Conservation (phyloP, 2,113 vertebrate genomes). For the Ceyx margarethae region DNA sequence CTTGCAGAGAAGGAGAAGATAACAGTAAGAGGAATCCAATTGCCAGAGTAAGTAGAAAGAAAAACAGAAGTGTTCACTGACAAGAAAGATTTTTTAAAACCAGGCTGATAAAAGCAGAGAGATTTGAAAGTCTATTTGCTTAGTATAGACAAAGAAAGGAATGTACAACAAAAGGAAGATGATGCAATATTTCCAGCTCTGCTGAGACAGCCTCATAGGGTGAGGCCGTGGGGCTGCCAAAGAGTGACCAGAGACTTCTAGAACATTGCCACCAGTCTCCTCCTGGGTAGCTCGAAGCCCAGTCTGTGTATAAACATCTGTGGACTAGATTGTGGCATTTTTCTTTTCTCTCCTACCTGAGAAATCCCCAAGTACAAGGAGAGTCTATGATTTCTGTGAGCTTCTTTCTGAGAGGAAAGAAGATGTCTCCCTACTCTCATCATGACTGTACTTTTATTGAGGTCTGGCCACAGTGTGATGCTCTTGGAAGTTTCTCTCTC, state of each 20-base stretch:
- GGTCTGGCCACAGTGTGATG: not conserved
- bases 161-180: not conserved
- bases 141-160: not conserved
- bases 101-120: not conserved
- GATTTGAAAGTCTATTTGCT: not conserved
- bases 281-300: not conserved
- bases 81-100: not conserved
- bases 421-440: not conserved
- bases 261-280: not conserved
- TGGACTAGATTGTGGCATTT: not conserved
- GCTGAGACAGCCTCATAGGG: not conserved
- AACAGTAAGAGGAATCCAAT: constrained; percentile 80
- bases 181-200: not conserved
- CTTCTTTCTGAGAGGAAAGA: not conserved
- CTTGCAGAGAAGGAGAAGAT: constrained; percentile 78
- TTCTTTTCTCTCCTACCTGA: not conserved
- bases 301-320: not conserved
- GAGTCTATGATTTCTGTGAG: not conserved
- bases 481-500: not conserved
- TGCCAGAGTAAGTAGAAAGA: constrained; percentile 73
- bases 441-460: not conserved
- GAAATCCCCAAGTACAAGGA: not conserved
- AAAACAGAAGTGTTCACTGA: not conserved
- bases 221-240: not conserved
- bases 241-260: not conserved